Base-by-base conservation (phyloP, 1,140 invertebrate species). In the Argopecten irradians region DNA sequence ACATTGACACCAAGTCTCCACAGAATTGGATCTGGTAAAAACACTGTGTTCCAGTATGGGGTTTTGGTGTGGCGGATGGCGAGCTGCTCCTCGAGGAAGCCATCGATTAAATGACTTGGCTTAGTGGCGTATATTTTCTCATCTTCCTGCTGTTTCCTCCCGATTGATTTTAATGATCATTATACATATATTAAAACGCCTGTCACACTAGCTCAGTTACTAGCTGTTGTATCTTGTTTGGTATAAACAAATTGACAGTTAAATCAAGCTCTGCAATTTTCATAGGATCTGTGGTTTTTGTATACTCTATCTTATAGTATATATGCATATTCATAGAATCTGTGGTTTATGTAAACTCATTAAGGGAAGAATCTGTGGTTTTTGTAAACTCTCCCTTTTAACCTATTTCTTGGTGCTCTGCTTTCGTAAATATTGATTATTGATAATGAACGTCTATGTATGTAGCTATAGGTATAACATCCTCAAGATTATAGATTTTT, bases 101-200 rank as follows among this genome's bases (percentile, higher is more conserved):
- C 55, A 71, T 71, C 55, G 55, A 71, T 71, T 71, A 28, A 71
- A 71, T 71, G 55, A 28, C 55, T 16, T 71, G 55, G 55, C 55
- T 71, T 71, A 71, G 55, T 71, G 55, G 55, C 55, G 43, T 46
- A 46, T 46, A 46, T 46, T 71, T 71, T 71, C 55, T n/a, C 55
- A 71, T 71, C 55, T 71, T n/a, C 55, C n/a, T 28, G 55, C 55
- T 71, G 55, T 71, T 71, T 71, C 55, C 55, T 71, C 22, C n/a
- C 11, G 55, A 71, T 71, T 71, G 55, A 71, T 71, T 71, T 71
- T 71, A 71, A 16, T 71, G 55, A 71, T 71, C 55, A 71, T 71
- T 71, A 71, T n/a, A 39, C 36, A 28, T 71, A 71, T n/a, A 71
- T 71, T 71, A 71, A 71, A 71, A 71, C 22, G 16, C 22, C 16